Base-by-base conservation (phyloP, 2,888 invertebrate genomes). In the Patella pellucida region DNA sequence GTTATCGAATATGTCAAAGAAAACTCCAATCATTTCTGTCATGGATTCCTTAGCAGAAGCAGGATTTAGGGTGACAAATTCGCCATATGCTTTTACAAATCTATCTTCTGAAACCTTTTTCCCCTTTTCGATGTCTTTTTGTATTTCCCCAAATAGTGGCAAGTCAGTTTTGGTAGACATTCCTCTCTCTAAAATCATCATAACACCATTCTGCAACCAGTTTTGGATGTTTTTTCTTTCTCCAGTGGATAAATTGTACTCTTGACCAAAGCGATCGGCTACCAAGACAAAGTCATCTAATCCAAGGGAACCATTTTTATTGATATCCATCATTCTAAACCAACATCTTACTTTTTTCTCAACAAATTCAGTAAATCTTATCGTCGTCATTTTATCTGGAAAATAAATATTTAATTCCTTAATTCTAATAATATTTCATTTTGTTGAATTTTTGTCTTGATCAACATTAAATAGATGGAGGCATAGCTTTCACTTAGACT, bases 241-340 rank as follows among this genome's bases (percentile, higher is more conserved):
- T 23, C 76, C 74, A 5, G 79, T 82, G 50, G 78, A 78, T 56
- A 85, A 75, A 2, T 81, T 68, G 52, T 84, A 85, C 68, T 85
- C 83, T 67, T 76, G 71, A n/a, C 77, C 79, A 69, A 85, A 86
- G 16, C 79, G 71, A 19, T 85, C 81, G 0, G 85, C 82, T 70
- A 86, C 84, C 23, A 83, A 70, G 15, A 69, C 75, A 72, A 81
- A 86, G 73, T 86, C 85, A 1, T 75, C 76, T 52, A 76, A 76
- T 14, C 79, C 75, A 80, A 85, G 84, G 67, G 71, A 78, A 1
- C 84, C 86, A 52, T 84, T 83, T 52, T 81, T 78, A 54, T 82
- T 83, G n/a, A 82, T 82, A 71, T 85, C 83, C 52, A 83, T 82
- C 76, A 85, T 77, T 19, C 82, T 81, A 73, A 85, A 87, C 85